Conservation (phyloP, 1,140 invertebrate genomes). For the Penaeus chinensis region DNA sequence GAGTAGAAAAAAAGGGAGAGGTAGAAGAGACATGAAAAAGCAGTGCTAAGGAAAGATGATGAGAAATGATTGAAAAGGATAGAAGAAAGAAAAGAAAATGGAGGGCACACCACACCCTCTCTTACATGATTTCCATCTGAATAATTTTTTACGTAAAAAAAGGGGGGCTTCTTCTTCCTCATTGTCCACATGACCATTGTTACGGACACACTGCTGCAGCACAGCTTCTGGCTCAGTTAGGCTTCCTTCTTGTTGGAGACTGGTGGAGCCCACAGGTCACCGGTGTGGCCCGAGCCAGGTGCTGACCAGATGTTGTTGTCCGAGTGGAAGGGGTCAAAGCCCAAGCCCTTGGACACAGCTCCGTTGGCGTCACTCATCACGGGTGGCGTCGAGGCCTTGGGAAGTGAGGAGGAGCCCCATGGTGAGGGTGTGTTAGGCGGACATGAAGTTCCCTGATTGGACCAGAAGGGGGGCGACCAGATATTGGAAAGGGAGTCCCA, state of each 20-base stretch:
- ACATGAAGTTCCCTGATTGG: slow-evolving; percentile 20
- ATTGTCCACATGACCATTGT: not conserved
- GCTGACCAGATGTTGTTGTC: slow-evolving; percentile 48
- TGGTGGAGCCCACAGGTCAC: slow-evolving; percentile 49
- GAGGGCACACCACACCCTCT: too few species aligned
- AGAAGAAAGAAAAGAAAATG: too few species aligned
- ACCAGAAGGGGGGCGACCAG: slow-evolving; percentile 50
- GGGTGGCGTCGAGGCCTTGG: not conserved
- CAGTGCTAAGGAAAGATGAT: too few species aligned
- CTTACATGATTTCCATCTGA: not conserved
- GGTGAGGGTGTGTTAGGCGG: not conserved
- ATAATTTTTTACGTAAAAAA: not conserved
- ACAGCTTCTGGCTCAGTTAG: slow-evolving; percentile 3
- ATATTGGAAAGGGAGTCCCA: slow-evolving; percentile 48
- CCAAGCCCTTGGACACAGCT: slow-evolving; percentile 51
- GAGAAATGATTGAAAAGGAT: too few species aligned
- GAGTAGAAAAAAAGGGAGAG: not conserved
- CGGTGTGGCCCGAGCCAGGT: slow-evolving; percentile 29
- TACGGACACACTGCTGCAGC: not conserved
- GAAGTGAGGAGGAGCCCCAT: not conserved
- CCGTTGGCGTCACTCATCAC: slow-evolving; percentile 41
- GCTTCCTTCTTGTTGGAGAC: slow-evolving; percentile 38
- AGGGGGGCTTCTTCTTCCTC: not conserved
- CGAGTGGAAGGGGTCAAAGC: slow-evolving; percentile 49
- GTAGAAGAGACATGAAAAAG: too few species aligned